phyloP scores from a whole-genome alignment of 2,113 vertebrate genomes.

The Mobula birostris region DNA sequence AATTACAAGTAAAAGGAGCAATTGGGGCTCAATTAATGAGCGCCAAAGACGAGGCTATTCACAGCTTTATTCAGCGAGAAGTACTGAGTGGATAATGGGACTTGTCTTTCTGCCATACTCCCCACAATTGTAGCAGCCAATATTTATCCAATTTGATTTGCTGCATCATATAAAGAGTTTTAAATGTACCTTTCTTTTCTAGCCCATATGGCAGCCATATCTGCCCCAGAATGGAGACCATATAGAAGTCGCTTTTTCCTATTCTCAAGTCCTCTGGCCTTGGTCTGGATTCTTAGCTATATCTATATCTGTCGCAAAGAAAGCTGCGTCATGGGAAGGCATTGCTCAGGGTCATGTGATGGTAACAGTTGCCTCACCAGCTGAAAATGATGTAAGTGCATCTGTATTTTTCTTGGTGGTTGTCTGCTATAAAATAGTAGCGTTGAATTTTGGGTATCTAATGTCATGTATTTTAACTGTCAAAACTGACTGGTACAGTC shows the following conservation, averaged over 20 bases:
- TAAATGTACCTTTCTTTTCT: conserved; percentile 39
- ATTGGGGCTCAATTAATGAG: no score
- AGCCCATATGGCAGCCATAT: conserved; percentile 98
- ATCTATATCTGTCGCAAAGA: conserved; percentile 95
- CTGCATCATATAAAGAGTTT: no score
- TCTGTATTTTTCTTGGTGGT: background rate
- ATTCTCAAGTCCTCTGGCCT: conserved; percentile 87
- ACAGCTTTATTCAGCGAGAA: no score
- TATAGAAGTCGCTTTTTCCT: conserved; percentile 90
- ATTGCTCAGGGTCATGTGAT: conserved; percentile 91
- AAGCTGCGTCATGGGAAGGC: conserved; percentile 92
- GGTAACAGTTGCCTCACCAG: conserved; percentile 85
- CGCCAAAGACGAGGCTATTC: no score
- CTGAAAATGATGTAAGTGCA: conserved; percentile 74
- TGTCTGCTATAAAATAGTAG: background rate
- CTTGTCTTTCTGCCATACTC: background rate
- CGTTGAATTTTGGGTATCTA: background rate
- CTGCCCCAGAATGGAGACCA: conserved; percentile 92
- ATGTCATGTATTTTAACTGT: background rate
- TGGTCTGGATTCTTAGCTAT: conserved; percentile 96
- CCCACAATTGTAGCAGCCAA: no score
- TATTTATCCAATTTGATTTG: no score
- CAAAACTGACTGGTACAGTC: background rate
- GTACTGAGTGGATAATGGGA: background rate
- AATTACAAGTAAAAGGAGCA: no score